Evolutionary conservation across 37 sponge, comb jelly and placozoan genomes (phyloP).

Genomic region (Haliclona indistincta): DNA sequence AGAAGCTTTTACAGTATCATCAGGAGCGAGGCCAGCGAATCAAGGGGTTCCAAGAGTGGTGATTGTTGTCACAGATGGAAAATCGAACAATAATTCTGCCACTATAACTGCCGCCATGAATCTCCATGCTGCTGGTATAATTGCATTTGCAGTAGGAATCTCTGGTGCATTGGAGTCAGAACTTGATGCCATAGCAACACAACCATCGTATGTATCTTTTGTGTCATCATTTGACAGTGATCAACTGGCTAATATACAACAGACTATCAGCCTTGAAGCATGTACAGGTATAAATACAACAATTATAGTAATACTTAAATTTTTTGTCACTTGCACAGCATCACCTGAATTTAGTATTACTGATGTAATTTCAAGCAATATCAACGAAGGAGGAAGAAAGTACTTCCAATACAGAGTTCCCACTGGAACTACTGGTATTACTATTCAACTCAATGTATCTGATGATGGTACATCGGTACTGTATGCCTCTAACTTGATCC

Average conservation of each 20-base stretch:
- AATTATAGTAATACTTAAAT: not conserved
- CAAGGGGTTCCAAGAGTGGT: not conserved
- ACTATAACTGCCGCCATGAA: not conserved
- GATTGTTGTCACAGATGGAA: constrained; percentile 2
- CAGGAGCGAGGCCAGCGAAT: constrained; percentile 24
- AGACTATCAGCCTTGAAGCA: constrained; percentile 36
- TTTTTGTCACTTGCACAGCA: not conserved
- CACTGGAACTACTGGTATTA: constrained; percentile 28
- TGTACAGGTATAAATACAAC: constrained; percentile 23
- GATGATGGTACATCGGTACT: constrained; percentile 17
- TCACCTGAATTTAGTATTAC: constrained; percentile 11
- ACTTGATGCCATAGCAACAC: not conserved
- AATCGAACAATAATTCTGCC: not conserved
- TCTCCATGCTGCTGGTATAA: not conserved
- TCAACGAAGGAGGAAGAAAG: not conserved
- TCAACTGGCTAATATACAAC: constrained; percentile 17
- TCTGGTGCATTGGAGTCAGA: not conserved
- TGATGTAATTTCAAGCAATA: not conserved
- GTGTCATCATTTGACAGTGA: constrained; percentile 16
- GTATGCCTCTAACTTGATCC: constrained; percentile 33
- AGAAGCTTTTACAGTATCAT: constrained; percentile 14
- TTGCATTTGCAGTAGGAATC: not conserved
- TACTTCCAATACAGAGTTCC: constrained; percentile 44
- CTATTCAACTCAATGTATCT: constrained; percentile 21
- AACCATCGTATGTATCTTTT: not conserved